Conservation (phyloP, 2,113 vertebrate species). For the Calypte anna region DNA sequence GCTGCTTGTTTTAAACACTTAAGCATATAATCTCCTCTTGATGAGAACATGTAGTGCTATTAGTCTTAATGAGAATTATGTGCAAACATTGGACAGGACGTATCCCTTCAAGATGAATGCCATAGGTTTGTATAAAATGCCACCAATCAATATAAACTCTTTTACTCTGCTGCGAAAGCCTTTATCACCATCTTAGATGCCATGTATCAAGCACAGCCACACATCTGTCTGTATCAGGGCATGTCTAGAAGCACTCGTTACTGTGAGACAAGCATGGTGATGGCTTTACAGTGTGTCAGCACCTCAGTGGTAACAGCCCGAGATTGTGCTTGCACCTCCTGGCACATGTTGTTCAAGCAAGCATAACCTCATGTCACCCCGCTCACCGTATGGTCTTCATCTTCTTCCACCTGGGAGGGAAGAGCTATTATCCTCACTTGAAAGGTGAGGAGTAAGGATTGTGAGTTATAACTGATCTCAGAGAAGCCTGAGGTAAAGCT, state of each 20-base stretch:
- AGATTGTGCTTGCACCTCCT: neutral
- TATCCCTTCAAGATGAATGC: constrained; percentile 24
- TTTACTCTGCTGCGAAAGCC: constrained; percentile 19
- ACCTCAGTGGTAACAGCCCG: neutral
- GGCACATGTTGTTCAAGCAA: neutral
- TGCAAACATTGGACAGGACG: constrained; percentile 17
- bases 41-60: constrained; percentile 48
- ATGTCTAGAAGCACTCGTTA: neutral
- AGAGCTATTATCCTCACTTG: fast-evolving
- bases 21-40: constrained; percentile 64
- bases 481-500: neutral
- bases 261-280: neutral
- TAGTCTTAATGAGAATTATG: constrained; percentile 59
- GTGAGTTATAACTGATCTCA: neutral
- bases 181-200: constrained; percentile 7
- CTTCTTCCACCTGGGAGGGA: neutral
- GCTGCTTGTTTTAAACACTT: constrained; percentile 67
- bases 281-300: neutral
- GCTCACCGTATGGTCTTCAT: fast-evolving
- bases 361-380: neutral
- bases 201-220: neutral
- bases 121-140: constrained; percentile 42
- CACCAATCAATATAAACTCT: constrained; percentile 53
- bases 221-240: constrained; percentile 26
- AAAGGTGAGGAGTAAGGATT: neutral